Evolutionary conservation across 2,797 vertebrate genomes (phyloP), one percentile per base, ranked within the genome.

Genomic region (Sebastes aleutianus): DNA sequence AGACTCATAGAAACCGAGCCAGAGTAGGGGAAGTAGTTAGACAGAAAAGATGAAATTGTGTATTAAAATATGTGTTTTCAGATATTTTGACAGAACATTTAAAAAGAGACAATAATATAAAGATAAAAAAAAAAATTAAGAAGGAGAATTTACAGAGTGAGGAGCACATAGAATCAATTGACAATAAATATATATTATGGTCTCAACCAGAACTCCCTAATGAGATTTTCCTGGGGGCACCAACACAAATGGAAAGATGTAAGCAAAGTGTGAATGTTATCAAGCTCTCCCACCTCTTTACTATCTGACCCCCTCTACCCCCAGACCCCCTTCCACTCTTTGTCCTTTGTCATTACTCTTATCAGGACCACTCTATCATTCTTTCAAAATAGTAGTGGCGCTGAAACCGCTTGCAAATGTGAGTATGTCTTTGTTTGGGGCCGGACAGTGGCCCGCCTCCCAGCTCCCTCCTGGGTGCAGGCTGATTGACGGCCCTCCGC

Each of bases 291-390:
- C 94, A 95, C 95, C 94, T 92, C 92, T 86, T 76, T 69, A 82
- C 90, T 91, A 91, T 94, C 90, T 90, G 80, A 72, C 88, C 90
- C 87, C 85, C 75, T 68, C 76, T 82, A 29, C 76, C 78, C 63
- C 63, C 88, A 84, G 87, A 91, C 89, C 90, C 79, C 87, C 86
- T 61, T 80, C 87, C 87, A 84, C 81, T 85, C 92, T 90, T 90
- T 86, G 89, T 91, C 87, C 90, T 94, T 95, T 95, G 95, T 96
- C 94, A 93, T 91, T 87, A 79, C 91, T 91, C 92, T 96, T 96
- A 96, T 96, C 96, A 95, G 93, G 54, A 50, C 88, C 93, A 95
- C 93, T 96, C 93, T 92, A 94, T 96, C 95, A 95, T 94, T 96
- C 93, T 93, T 91, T 93, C 90, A 88, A 92, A 93, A 91, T 80